Evolutionary conservation across 2,797 vertebrate genomes (phyloP), one percentile per base, ranked within the genome.

Genomic region (Pantherophis alleghaniensis): DNA sequence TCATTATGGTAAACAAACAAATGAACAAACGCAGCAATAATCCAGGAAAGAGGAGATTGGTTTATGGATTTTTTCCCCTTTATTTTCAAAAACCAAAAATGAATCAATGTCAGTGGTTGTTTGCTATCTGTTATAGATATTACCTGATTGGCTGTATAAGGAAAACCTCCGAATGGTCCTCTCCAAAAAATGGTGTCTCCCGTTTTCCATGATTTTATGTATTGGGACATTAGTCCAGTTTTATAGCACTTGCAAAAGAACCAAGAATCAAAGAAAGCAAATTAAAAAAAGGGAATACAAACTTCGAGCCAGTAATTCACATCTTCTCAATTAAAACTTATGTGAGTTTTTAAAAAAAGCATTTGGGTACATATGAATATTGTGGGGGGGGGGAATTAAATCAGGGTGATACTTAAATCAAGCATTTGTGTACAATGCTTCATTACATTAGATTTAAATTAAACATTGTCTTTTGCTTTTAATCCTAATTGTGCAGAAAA

Each of bases 81-180:
- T 90, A 93, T 94, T 66, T 88, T 14, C 92, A 0, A 92, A 96
- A 94, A 87, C 89, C n/a, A 56, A 86, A 66, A 96, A 95, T 93
- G 59, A 89, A 88, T 92, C 90, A 87, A 95, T 79, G 51, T 89
- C 89, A 88, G 79, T 92, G 92, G 90, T 60, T 57, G 93, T 92
- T 92, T 60, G 7, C 0, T 11, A 37, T 60, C 88, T 94, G 79
- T 92, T 5, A 93, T 88, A 95, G 61, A 83, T 96, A 97, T 97
- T 86, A 98, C 98, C 98, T 98, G 95, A 91, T 98, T 98, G 92
- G 98, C 96, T 92, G 42, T 97, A 94, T 98, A 98, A 4, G 96
- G 94, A 96, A 98, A 98, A 83, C 96, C 96, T 97, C 98, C 98
- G 2, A 98, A 98, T 0, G 98, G 98, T 74, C 98, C 98, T 95